Evolutionary conservation across 2,113 vertebrate species (phyloP).

Genomic region (Bambusicola thoracicus): DNA sequence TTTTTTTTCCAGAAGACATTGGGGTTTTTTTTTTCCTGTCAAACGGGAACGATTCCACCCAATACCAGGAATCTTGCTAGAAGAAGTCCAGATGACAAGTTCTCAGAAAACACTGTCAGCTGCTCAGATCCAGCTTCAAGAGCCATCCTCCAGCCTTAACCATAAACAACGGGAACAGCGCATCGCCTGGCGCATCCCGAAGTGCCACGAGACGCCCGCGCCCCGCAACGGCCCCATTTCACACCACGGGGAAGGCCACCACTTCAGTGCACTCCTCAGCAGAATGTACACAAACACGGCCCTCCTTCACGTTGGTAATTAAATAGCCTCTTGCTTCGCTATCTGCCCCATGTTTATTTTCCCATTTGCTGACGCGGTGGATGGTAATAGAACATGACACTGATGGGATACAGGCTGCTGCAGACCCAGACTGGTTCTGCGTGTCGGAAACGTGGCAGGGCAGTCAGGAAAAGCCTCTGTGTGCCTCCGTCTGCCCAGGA

Average conservation of each 20-base stretch:
- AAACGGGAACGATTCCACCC: constrained; percentile 42
- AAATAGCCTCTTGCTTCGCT: constrained; percentile 70
- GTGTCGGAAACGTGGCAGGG: neutral
- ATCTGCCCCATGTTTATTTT: constrained; percentile 74
- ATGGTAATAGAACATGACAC: constrained; percentile 68
- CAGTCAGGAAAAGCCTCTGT: neutral
- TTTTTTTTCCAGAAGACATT: neutral
- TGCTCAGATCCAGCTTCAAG: constrained; percentile 25
- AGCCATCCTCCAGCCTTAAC: constrained; percentile 33
- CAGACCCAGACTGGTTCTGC: neutral
- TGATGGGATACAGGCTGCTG: constrained; percentile 53
- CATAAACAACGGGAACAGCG: constrained; percentile 59
- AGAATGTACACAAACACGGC: constrained; percentile 76
- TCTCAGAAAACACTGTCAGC: constrained; percentile 48
- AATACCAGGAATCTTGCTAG: constrained; percentile 57
- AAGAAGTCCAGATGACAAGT: constrained; percentile 68
- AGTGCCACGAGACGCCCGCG: constrained; percentile 7
- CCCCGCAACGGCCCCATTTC: constrained; percentile 60
- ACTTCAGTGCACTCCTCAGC: constrained; percentile 69
- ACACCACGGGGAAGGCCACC: constrained; percentile 69
- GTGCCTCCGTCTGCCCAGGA: neutral
- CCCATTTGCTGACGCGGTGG: constrained; percentile 59
- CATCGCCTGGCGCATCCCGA: constrained; percentile 47
- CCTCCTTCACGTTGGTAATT: constrained; percentile 70
- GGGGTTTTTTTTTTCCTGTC: constrained; percentile 13